phyloP scores from a whole-genome alignment of 2,113 vertebrate species.

The Pseudorectes ferrugineus region DNA sequence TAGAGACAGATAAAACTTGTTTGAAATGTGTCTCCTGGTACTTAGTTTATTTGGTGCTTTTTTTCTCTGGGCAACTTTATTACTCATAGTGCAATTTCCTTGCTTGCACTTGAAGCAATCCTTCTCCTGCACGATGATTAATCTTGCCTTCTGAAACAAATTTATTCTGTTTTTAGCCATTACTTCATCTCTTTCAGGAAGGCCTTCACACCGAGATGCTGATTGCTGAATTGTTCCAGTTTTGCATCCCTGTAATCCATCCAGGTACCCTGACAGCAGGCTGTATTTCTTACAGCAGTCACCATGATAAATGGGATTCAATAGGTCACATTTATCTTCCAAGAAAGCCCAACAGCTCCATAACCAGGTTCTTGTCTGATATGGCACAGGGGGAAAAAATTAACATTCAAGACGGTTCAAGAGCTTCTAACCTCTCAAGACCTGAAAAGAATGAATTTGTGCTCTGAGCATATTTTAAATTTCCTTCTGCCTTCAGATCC shows the following conservation, averaged over 20 bases:
- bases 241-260: not conserved
- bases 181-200: not conserved
- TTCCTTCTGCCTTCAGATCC: not conserved
- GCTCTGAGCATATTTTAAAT: not conserved
- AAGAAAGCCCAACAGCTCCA: not conserved
- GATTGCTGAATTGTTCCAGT: not conserved
- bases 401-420: not conserved
- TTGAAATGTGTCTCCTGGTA: not conserved
- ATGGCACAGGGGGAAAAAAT: not conserved
- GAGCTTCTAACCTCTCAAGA: not conserved
- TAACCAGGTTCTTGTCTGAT: not conserved
- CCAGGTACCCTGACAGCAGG: not conserved
- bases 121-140: not conserved
- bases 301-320: not conserved
- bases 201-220: not conserved
- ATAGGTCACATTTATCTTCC: constrained; percentile 2
- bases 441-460: not conserved
- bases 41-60: not conserved
- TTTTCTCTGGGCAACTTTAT: not conserved
- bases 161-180: not conserved
- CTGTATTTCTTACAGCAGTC: not conserved
- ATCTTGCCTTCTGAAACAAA: not conserved
- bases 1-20: not conserved
- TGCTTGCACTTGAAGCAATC: not conserved
- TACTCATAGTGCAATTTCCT: not conserved